Percentiles rank a stretch among this genome's conserved stretches.
phyloP scores from a whole-genome alignment of 2,888 invertebrate genomes.

The Nymphalis urticae region DNA sequence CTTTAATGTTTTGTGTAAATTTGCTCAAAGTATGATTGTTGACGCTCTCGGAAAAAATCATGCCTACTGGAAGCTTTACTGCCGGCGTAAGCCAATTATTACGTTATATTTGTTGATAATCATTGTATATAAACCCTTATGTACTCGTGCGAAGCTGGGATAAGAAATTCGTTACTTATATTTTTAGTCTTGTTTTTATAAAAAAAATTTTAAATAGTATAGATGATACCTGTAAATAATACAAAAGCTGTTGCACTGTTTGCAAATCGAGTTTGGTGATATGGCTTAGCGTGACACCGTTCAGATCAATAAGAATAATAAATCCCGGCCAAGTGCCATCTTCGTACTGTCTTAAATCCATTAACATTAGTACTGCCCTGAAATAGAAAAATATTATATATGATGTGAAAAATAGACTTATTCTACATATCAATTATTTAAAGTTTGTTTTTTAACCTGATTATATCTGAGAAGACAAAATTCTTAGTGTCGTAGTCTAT shows the following conservation, averaged over 20 bases:
- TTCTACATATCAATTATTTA: not conserved
- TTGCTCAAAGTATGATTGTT: too few species aligned
- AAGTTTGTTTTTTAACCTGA: constrained; percentile 56
- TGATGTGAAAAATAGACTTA: not conserved
- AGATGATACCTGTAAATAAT: constrained; percentile 84
- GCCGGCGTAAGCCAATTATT: too few species aligned
- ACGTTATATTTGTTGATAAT: too few species aligned
- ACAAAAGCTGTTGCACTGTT: constrained; percentile 83
- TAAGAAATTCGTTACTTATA: too few species aligned
- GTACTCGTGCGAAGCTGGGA: too few species aligned
- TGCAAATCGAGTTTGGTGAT: constrained; percentile 81
- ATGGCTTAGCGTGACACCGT: constrained; percentile 81
- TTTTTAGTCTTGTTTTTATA: too few species aligned
- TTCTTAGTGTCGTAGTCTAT: constrained; percentile 79
- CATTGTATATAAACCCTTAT: too few species aligned
- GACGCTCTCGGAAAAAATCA: too few species aligned
- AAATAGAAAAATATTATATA: constrained; percentile 7
- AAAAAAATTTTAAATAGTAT: too few species aligned
- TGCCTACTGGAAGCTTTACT: too few species aligned
- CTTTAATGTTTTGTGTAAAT: too few species aligned
- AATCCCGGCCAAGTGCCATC: constrained; percentile 82
- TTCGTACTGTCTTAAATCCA: constrained; percentile 75
- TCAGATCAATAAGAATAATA: constrained; percentile 82
- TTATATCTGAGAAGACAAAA: constrained; percentile 69
- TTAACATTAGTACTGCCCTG: constrained; percentile 69